Conservation (phyloP, 2,888 invertebrate species). For the Silvanus unidentatus region DNA sequence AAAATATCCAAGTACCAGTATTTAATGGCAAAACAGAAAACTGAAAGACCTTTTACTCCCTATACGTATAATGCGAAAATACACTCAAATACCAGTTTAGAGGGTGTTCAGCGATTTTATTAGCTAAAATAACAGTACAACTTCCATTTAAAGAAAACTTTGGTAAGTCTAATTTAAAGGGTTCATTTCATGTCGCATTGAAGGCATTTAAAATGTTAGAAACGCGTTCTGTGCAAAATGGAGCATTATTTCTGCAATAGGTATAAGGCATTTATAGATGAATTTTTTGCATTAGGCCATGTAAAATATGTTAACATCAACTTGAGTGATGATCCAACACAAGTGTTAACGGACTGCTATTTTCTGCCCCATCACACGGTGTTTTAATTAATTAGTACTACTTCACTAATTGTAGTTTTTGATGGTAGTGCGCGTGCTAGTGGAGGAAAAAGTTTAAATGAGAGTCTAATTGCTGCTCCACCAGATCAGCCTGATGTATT, state of each 20-base stretch:
- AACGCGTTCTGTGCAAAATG: conserved; percentile 1
- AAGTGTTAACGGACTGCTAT: background rate
- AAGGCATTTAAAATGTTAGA: background rate
- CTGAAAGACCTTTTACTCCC: no score
- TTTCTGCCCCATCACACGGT: conserved; percentile 14
- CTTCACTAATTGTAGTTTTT: conserved; percentile 15
- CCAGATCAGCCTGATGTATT: background rate
- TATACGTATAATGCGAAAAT: no score
- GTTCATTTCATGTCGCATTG: no score
- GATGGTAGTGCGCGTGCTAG: conserved; percentile 12
- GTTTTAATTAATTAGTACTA: conserved; percentile 10
- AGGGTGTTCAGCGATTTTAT: no score
- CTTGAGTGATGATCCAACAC: background rate
- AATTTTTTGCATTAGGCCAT: conserved; percentile 10
- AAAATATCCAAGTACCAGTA: no score
- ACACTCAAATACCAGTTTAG: no score
- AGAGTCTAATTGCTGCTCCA: background rate
- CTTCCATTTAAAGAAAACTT: no score
- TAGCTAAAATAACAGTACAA: no score
- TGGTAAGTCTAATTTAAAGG: no score
- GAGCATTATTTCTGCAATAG: conserved; percentile 2
- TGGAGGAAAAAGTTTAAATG: conserved; percentile 13
- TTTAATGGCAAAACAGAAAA: no score
- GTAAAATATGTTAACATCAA: conserved; percentile 7
- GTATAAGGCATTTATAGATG: conserved; percentile 13